phyloP scores from a whole-genome alignment of 2,113 vertebrate species.

The Cyanocitta stelleri region DNA sequence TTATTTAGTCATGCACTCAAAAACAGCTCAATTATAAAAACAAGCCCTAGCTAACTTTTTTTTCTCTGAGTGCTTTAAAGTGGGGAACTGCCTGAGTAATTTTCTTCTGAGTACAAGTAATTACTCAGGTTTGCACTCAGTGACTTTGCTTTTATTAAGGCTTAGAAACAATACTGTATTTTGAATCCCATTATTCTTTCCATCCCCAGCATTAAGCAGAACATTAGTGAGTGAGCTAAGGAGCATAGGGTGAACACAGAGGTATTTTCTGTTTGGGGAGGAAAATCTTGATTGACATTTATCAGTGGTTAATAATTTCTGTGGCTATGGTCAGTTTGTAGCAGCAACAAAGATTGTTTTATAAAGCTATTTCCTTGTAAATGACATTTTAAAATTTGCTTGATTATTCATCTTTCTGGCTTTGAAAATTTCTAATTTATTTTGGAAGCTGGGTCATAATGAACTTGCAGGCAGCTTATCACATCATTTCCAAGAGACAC shows the following conservation, averaged over 20 bases:
- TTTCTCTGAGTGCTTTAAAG: neutral
- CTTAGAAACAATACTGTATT: neutral
- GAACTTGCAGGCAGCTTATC: neutral
- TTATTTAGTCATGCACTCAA: neutral
- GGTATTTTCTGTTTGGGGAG: neutral
- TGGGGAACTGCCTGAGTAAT: neutral
- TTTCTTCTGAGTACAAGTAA: neutral
- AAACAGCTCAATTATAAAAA: neutral
- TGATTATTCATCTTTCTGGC: conserved; percentile 1
- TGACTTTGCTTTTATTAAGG: conserved; percentile 1
- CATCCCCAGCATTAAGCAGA: neutral
- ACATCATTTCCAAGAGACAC: neutral
- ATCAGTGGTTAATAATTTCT: conserved; percentile 7
- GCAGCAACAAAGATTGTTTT: neutral
- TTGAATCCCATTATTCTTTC: neutral
- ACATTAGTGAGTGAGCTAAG: neutral
- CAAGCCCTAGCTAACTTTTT: neutral
- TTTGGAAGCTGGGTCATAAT: neutral
- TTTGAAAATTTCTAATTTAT: neutral
- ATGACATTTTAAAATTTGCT: neutral
- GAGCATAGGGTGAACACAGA: neutral
- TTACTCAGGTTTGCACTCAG: neutral
- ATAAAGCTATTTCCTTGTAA: neutral
- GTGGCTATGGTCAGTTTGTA: neutral
- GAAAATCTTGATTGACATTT: neutral